Evolutionary conservation across 2,888 invertebrate species (phyloP).

Genomic region (Noctua pronuba): DNA sequence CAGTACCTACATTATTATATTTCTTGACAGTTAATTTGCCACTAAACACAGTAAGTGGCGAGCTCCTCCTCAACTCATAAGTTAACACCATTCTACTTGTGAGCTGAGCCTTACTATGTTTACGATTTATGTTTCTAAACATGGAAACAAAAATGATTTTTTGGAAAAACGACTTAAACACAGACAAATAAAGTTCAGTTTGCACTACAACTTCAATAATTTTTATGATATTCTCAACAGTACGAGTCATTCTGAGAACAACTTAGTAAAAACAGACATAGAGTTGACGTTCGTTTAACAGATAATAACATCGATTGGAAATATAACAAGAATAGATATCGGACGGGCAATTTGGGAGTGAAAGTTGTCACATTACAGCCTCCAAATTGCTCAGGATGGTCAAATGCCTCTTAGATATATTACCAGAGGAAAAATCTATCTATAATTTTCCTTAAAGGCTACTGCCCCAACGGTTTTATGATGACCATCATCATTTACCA

Average conservation of each 20-base stretch:
- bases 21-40: constrained; percentile 3
- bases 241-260: background rate
- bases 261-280: background rate
- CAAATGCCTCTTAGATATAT: constrained; percentile 70
- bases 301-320: background rate
- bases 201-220: background rate
- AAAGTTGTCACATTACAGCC: constrained; percentile 75
- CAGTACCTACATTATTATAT: background rate
- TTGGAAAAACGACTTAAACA: background rate
- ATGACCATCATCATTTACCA: constrained; percentile 50
- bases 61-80: constrained; percentile 10
- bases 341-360: constrained; percentile 71
- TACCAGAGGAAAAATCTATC: constrained; percentile 68
- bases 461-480: constrained; percentile 49
- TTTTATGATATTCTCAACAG: background rate
- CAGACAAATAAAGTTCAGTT: background rate
- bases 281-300: background rate
- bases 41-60: constrained; percentile 19
- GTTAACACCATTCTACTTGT: constrained; percentile 35
- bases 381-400: constrained; percentile 74
- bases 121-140: background rate
- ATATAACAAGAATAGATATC: constrained; percentile 24
- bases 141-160: background rate
- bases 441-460: constrained; percentile 58
- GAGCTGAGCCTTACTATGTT: constrained; percentile 46